These are phyloP conservation scores for Sipunculus nudus DNA, from an alignment of 2,888 invertebrate species.

Conservation along the genomic window DNA sequence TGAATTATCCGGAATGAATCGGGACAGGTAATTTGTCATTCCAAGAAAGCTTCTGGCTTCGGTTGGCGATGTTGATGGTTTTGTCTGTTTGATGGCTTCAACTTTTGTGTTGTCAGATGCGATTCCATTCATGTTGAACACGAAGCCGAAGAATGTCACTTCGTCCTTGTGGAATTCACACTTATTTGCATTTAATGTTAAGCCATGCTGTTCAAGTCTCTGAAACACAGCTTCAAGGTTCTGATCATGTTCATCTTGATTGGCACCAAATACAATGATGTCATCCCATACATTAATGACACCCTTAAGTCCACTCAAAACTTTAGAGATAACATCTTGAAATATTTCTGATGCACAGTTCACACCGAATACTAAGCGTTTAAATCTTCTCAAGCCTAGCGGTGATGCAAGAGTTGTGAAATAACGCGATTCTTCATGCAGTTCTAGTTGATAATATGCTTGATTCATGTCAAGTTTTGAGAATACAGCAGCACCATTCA, in stretches of 20 bases:
- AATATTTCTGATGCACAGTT: slow-evolving; percentile 17
- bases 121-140: slow-evolving; percentile 15
- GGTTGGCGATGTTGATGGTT: slow-evolving; percentile 30
- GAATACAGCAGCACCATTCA: slow-evolving; percentile 17
- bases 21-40: slow-evolving; percentile 39
- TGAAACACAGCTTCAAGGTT: slow-evolving; percentile 13
- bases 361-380: slow-evolving; percentile 27
- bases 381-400: slow-evolving; percentile 26
- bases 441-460: slow-evolving; percentile 13
- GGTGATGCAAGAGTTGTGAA: slow-evolving; percentile 34
- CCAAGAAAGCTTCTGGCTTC: slow-evolving; percentile 42
- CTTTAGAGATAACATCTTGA: slow-evolving; percentile 16
- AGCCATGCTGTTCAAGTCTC: slow-evolving; percentile 16
- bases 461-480: slow-evolving; percentile 12
- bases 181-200: slow-evolving; percentile 25
- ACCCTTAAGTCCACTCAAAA: slow-evolving; percentile 14
- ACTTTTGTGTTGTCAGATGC: slow-evolving; percentile 38
- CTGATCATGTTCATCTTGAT: slow-evolving; percentile 9
- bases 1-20: slow-evolving; percentile 42
- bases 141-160: not conserved
- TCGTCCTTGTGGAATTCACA: slow-evolving; percentile 14
- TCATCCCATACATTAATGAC: slow-evolving; percentile 18
- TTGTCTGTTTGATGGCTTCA: slow-evolving; percentile 31
- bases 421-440: slow-evolving; percentile 20
- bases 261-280: slow-evolving; percentile 19